Percentiles rank a stretch among this genome's conserved stretches.
Evolutionary conservation across 2,113 vertebrate genomes (phyloP).

Genomic region (Chlamydotis undulata): DNA sequence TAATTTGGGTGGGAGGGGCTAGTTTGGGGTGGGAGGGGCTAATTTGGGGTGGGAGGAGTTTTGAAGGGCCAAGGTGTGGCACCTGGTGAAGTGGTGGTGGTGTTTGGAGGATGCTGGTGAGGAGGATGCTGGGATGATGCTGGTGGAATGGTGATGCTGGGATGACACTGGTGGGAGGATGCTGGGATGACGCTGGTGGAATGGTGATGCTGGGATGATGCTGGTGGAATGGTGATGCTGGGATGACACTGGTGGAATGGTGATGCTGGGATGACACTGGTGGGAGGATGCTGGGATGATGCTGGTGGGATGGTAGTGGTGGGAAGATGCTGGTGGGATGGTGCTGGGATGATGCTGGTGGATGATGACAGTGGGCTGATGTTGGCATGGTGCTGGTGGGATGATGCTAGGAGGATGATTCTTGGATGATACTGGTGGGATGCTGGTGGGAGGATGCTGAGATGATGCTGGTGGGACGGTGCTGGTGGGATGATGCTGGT

Average conservation of each 20-base stretch:
- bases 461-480: not conserved
- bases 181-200: not conserved
- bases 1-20: not conserved
- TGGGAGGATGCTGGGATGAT: not conserved
- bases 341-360: rapidly evolving
- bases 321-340: not conserved
- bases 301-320: not conserved
- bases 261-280: not conserved
- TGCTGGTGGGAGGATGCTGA: not conserved
- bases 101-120: not conserved
- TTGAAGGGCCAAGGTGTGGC: not conserved
- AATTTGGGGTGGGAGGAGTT: not conserved
- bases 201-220: too few relatives aligned
- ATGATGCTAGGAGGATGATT: too few relatives aligned
- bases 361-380: not conserved
- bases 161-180: not conserved
- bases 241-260: not conserved
- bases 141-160: not conserved
- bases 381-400: too few relatives aligned
- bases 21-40: not conserved
- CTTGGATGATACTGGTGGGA: not conserved
- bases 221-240: not conserved
- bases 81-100: not conserved
- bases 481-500: not conserved
- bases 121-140: not conserved